These are phyloP conservation scores for Rhinolophus sinicus DNA, from an alignment of 2,113 vertebrate genomes.

Conservation along the genomic window DNA sequence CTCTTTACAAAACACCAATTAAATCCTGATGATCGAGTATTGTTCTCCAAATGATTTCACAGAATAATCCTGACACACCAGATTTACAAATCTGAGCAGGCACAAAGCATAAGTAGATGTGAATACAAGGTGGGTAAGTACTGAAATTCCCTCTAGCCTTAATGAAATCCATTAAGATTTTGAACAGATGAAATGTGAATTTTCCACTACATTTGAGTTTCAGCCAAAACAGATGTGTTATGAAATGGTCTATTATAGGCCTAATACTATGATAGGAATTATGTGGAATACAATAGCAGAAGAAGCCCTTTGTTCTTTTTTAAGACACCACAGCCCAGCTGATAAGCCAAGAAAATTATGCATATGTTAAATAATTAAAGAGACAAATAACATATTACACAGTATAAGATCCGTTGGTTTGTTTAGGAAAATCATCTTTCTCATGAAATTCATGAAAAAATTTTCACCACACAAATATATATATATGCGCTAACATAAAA, in stretches of 20 bases:
- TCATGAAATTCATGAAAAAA: neutral
- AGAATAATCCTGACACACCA: neutral
- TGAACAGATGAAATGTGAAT: conserved; percentile 49
- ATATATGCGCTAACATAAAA: neutral
- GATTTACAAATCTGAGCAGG: neutral
- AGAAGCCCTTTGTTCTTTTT: neutral
- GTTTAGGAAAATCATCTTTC: neutral
- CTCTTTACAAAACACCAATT: neutral
- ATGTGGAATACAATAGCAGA: neutral
- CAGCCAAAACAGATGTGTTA: conserved; percentile 21
- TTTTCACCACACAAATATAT: neutral
- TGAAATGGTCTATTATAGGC: neutral
- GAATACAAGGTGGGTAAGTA: neutral
- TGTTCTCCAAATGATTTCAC: neutral
- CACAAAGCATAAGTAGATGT: neutral
- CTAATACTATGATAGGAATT: neutral
- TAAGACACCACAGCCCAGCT: neutral
- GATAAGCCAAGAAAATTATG: conserved; percentile 2
- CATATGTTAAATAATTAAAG: neutral
- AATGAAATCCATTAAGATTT: neutral
- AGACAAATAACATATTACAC: neutral
- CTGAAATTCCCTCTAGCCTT: neutral
- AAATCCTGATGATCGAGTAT: neutral
- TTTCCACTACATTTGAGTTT: conserved; percentile 2
- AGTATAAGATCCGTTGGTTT: neutral